Conservation (phyloP, 2,113 vertebrate species). For the rat (Rattus norvegicus) region DNA sequence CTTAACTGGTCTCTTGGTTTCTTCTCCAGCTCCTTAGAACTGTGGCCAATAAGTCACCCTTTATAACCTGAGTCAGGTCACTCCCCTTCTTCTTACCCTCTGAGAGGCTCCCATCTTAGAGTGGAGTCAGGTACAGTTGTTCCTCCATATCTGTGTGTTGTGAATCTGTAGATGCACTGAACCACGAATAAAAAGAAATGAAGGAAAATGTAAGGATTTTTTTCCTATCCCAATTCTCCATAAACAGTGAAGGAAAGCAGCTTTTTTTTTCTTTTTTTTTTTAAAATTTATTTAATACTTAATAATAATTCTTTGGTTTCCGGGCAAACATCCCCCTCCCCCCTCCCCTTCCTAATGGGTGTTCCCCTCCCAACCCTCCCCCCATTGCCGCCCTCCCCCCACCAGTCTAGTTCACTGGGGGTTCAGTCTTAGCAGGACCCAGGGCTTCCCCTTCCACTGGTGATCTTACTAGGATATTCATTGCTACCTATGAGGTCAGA, state of each 20-base stretch:
- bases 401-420: too few relatives aligned
- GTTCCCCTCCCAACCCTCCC: too few relatives aligned
- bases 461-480: too few relatives aligned
- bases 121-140: background rate
- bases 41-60: background rate
- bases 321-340: too few relatives aligned
- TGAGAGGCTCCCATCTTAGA: background rate
- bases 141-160: background rate
- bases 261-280: too few relatives aligned
- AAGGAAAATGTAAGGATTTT: background rate
- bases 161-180: background rate
- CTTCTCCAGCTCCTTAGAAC: background rate
- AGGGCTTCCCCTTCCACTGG: too few relatives aligned
- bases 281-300: too few relatives aligned
- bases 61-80: background rate
- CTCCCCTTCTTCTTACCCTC: background rate
- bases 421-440: too few relatives aligned
- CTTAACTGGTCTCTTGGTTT: constrained; percentile 23
- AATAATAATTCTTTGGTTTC: too few relatives aligned
- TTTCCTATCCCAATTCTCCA: background rate
- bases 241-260: background rate
- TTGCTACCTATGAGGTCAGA: too few relatives aligned
- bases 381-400: too few relatives aligned
- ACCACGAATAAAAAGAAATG: background rate
- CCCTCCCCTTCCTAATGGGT: too few relatives aligned